These are phyloP conservation scores for Griposia aprilina DNA, from an alignment of 2,888 invertebrate species.

Conservation along the genomic window DNA sequence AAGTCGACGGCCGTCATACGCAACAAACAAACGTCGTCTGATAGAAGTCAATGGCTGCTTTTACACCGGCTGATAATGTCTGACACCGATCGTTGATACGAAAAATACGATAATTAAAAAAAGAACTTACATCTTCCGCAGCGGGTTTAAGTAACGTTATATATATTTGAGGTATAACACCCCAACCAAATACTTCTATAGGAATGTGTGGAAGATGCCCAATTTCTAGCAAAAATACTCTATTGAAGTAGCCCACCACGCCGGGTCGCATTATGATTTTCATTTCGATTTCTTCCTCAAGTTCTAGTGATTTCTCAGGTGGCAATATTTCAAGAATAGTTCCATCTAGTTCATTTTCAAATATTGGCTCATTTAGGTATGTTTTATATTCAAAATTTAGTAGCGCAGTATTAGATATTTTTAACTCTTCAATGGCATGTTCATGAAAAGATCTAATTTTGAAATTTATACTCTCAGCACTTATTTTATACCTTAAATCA, in stretches of 20 bases:
- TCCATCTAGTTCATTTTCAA: conserved; percentile 81
- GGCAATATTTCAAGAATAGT: conserved; percentile 87
- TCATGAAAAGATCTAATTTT: conserved; percentile 87
- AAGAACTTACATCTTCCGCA: conserved; percentile 73
- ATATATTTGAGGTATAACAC: conserved; percentile 91
- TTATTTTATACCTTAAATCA: conserved; percentile 87
- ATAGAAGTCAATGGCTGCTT: not conserved
- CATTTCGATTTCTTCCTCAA: conserved; percentile 82
- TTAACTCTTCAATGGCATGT: conserved; percentile 78
- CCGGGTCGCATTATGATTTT: conserved; percentile 89
- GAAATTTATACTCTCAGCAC: conserved; percentile 83
- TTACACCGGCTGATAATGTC: not conserved
- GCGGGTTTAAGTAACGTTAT: conserved; percentile 85
- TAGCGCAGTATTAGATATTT: conserved; percentile 88
- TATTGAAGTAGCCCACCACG: conserved; percentile 89
- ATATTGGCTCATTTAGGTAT: conserved; percentile 78
- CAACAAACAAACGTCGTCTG: not conserved
- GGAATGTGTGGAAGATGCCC: conserved; percentile 89
- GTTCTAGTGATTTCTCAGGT: conserved; percentile 80
- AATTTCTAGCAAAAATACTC: conserved; percentile 87
- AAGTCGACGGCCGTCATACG: not conserved
- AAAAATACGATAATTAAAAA: not conserved
- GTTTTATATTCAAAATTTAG: conserved; percentile 86
- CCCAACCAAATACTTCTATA: conserved; percentile 90
- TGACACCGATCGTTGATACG: not conserved